Evolutionary conservation across 2,888 invertebrate species (phyloP), one percentile per base, ranked within the genome.

Genomic region (Ernsta delagoae): DNA sequence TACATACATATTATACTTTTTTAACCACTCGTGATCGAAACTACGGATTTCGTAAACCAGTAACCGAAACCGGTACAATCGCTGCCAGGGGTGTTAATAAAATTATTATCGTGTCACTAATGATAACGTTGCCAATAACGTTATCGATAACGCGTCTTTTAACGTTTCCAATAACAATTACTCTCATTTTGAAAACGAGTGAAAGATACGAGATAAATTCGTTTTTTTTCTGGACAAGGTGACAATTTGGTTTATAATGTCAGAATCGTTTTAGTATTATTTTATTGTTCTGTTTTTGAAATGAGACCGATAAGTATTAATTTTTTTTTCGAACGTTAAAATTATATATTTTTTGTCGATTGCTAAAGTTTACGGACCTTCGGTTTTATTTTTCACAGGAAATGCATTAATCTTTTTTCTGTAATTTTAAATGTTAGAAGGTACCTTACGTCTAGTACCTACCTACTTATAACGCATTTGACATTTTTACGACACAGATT

Each of bases 161-260:
- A 60, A 61, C 45, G 36, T 45, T 31, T 56, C n/a, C 56, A 62
- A 68, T 68, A 62, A 68, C 56, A 5, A 57, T 68, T 68, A 62
- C 56, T 57, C 57, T 62, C 68, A 50, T 61, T 68, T 68, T 57
- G 61, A 3, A 7, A 67, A 48, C 53, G 41, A 36, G 45, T 62
- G 16, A 48, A 56, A 43, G 16, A 57, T 12, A 54, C 12, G 60
- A 24, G 31, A 36, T 60, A 43, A 43, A 34, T 45, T 24, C 8
- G 12, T n/a, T 56, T 1, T 59, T 59, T 59, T 36, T 57, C 24
- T 43, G 45, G 48, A 56, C 48, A 64, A 64, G 64, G 64, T 53
- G 53, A 45, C 67, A 62, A 48, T 68, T 68, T 43, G 34, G 12
- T 57, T 61, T 45, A 67, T 34, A 54, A 67, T 56, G 9, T 56